Conservation (phyloP, 2,113 vertebrate species). For the Megaceryle maxima region DNA sequence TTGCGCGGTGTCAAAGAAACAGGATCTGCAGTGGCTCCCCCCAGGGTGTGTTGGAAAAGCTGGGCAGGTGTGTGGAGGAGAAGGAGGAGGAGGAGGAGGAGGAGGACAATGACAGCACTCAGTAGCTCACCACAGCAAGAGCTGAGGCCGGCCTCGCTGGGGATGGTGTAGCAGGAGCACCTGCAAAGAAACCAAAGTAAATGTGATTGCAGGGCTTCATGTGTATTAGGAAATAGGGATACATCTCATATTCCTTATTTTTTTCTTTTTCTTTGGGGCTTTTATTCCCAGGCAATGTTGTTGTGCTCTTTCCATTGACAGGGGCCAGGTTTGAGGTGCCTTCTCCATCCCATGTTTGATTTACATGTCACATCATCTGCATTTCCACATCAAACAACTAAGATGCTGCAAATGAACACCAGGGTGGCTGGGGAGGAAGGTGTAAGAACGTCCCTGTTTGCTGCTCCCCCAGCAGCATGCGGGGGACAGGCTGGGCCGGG, state of each 20-base stretch:
- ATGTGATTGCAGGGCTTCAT: rapidly evolving
- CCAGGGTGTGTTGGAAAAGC: not conserved
- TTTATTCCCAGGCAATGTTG: not conserved
- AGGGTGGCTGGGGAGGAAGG: not conserved
- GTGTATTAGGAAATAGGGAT: rapidly evolving
- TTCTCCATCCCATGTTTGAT: not conserved
- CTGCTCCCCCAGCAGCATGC: not conserved
- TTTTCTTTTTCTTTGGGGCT: not conserved
- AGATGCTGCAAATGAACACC: not conserved
- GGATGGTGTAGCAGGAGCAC: not conserved
- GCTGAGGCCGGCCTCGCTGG: rapidly evolving
- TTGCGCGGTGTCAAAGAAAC: rapidly evolving
- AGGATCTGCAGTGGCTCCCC: not conserved
- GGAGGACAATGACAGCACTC: not conserved
- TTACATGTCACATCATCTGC: not conserved
- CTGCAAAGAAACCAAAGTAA: not conserved
- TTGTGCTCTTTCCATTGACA: not conserved
- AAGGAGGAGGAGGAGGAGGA: not conserved
- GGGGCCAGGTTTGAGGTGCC: not conserved
- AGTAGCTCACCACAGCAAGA: rapidly evolving
- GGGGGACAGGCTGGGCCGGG: not conserved
- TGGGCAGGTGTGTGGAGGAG: not conserved
- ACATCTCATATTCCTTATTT: not conserved
- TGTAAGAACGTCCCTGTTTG: rapidly evolving
- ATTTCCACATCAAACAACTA: not conserved